phyloP scores from a whole-genome alignment of 2,113 vertebrate species.

The Irena cyanogastra region DNA sequence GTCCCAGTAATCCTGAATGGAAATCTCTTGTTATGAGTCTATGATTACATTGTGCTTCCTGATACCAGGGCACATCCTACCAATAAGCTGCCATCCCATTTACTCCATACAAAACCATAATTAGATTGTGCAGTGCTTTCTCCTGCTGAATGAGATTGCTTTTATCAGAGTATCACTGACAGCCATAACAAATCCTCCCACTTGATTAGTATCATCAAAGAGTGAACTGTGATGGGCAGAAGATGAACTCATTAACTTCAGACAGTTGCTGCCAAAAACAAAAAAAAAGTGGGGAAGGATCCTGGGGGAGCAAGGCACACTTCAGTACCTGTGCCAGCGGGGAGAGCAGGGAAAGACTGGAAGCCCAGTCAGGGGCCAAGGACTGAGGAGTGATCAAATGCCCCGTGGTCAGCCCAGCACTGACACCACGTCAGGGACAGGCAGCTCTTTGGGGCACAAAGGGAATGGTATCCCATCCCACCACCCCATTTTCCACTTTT shows the following conservation, averaged over 20 bases:
- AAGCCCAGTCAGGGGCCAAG: not conserved
- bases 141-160: not conserved
- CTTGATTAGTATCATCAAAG: not conserved
- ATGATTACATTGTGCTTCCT: not conserved
- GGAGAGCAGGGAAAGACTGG: not conserved
- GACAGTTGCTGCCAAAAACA: not conserved
- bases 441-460: not conserved
- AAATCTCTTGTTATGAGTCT: not conserved
- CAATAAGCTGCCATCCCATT: not conserved
- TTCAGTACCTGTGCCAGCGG: not conserved
- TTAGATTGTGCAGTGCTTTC: rapidly evolving
- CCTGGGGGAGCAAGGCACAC: rapidly evolving
- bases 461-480: no score
- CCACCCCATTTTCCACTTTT: rapidly evolving
- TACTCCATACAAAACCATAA: not conserved
- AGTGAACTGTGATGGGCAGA: not conserved
- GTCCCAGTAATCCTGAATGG: not conserved
- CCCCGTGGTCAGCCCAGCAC: rapidly evolving
- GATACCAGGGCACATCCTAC: not conserved
- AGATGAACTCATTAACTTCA: not conserved
- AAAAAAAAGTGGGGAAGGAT: not conserved
- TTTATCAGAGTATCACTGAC: not conserved
- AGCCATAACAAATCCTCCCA: not conserved
- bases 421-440: rapidly evolving
- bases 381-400: rapidly evolving